phyloP scores from a whole-genome alignment of 1,140 invertebrate genomes.

The Bombus picipes region DNA sequence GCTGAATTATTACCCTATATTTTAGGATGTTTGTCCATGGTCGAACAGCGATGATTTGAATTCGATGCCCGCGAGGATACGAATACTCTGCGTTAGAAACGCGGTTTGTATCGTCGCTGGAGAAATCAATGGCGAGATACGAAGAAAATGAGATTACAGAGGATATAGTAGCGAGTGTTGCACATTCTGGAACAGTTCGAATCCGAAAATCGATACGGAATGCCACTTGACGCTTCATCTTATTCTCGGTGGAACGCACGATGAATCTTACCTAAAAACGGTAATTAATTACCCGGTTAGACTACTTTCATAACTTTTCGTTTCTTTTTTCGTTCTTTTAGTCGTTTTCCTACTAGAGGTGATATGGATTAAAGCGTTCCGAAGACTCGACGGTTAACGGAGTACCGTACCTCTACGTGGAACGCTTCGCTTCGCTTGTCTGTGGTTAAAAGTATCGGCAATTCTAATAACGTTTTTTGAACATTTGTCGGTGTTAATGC shows the following conservation, averaged over 20 bases:
- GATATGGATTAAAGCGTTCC: too few relatives aligned
- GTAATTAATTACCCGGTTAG: not conserved
- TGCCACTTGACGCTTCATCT: not conserved
- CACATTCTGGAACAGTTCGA: not conserved
- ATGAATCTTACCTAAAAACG: not conserved
- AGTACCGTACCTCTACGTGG: too few relatives aligned
- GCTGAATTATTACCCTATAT: too few relatives aligned
- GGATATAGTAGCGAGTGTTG: not conserved
- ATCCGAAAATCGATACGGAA: constrained; percentile 10
- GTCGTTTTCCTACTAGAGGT: not conserved
- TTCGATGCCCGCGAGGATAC: not conserved
- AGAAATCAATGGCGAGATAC: not conserved
- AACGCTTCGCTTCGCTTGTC: not conserved
- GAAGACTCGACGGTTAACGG: not conserved
- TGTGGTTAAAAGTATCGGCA: not conserved
- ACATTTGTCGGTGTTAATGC: too few relatives aligned
- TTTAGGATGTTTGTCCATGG: too few relatives aligned
- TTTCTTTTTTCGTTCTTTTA: too few relatives aligned
- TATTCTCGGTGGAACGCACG: not conserved
- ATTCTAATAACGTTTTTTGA: not conserved
- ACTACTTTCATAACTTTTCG: not conserved
- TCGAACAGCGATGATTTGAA: too few relatives aligned
- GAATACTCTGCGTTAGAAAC: too few relatives aligned
- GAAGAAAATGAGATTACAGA: constrained; percentile 4
- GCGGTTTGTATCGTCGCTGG: too few relatives aligned